Evolutionary conservation across 2,888 invertebrate genomes (phyloP).

Genomic region (Eurytoma adleriae): DNA sequence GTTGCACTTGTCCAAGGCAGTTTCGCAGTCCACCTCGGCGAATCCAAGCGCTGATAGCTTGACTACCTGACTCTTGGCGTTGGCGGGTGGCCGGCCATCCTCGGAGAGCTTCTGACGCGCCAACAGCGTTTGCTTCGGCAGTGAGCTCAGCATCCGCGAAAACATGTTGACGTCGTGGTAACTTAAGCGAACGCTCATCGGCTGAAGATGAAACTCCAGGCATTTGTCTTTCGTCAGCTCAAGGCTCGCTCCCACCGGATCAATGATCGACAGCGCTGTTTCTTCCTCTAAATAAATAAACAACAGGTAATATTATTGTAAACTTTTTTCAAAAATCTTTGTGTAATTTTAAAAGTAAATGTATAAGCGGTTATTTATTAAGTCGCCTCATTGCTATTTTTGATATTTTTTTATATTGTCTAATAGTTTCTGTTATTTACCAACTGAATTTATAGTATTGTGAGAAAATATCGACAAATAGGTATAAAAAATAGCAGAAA

Average conservation of each 20-base stretch:
- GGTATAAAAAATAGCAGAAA: too few species aligned
- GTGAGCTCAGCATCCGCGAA: conserved; percentile 89
- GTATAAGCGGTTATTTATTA: too few species aligned
- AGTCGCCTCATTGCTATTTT: too few species aligned
- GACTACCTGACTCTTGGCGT: conserved; percentile 70
- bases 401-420: too few species aligned
- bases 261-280: conserved; percentile 95
- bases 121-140: conserved; percentile 87
- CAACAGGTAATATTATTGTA: too few species aligned
- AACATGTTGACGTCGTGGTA: conserved; percentile 97
- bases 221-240: conserved; percentile 78
- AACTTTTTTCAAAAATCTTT: too few species aligned
- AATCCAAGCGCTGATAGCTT: conserved; percentile 84
- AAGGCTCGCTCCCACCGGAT: conserved; percentile 91
- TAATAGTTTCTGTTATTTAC: too few species aligned
- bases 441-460: too few species aligned
- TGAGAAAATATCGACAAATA: too few species aligned
- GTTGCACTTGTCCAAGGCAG: conserved; percentile 81
- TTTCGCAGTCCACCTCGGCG: conserved; percentile 81
- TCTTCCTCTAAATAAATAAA: conserved; percentile 87
- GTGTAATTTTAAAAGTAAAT: too few species aligned
- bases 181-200: conserved; percentile 89
- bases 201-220: conserved; percentile 82
- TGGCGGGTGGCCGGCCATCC: conserved; percentile 61
- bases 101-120: conserved; percentile 74